Evolutionary conservation across 2,113 vertebrate genomes (phyloP).

Genomic region (Hippocampus barbouri): DNA sequence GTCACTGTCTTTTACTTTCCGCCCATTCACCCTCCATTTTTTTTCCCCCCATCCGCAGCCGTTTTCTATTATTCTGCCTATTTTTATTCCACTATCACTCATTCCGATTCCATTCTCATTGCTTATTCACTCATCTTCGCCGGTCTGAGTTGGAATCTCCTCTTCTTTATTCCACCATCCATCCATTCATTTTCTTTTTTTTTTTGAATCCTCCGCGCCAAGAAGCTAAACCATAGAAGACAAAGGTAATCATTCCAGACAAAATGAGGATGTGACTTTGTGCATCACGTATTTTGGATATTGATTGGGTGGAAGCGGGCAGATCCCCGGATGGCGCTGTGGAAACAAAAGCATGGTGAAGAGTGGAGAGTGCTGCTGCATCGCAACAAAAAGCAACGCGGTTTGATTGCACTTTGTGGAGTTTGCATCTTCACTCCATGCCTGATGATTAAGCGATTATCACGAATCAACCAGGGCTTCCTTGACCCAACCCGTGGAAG

Average conservation of each 20-base stretch:
- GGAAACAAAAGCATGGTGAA: not conserved
- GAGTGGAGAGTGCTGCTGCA: not conserved
- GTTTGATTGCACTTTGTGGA: not conserved
- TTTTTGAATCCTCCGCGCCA: conserved; percentile 12
- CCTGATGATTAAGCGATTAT: too few relatives aligned
- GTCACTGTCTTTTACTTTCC: conserved; percentile 23
- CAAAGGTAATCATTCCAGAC: conserved; percentile 8
- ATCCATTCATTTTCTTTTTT: conserved; percentile 24
- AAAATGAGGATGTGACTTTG: conserved; percentile 3
- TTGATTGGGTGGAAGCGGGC: not conserved
- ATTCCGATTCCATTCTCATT: conserved; percentile 38
- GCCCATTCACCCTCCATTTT: conserved; percentile 30
- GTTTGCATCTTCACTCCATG: too few relatives aligned
- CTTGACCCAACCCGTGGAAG: not conserved
- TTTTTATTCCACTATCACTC: conserved; percentile 41
- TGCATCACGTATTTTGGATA: not conserved
- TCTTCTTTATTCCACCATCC: conserved; percentile 18
- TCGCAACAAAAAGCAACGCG: not conserved
- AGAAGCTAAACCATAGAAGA: conserved; percentile 7
- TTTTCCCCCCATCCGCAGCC: conserved; percentile 6
- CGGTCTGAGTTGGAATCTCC: conserved; percentile 8
- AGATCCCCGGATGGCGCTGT: not conserved
- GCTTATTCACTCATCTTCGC: conserved; percentile 27
- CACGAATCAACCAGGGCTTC: not conserved
- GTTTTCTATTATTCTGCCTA: conserved; percentile 40